These are phyloP conservation scores for Elysia chlorotica DNA, from an alignment of 1,140 invertebrate genomes.

Conservation along the genomic window DNA sequence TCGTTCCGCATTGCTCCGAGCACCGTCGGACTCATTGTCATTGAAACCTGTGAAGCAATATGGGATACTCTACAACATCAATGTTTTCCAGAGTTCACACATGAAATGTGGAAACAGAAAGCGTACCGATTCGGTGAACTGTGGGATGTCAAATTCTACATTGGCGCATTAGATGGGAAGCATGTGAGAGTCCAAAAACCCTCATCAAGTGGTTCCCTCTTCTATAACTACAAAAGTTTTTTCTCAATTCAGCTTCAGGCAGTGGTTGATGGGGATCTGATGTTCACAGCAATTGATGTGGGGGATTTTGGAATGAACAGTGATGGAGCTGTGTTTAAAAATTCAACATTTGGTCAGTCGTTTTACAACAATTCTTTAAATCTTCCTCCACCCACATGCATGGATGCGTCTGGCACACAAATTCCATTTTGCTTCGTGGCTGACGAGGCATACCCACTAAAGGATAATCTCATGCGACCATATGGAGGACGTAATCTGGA, in stretches of 20 bases:
- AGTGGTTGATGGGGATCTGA: constrained; percentile 10
- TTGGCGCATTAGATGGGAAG: constrained; percentile 1
- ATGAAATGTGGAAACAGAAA: not conserved
- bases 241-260: constrained; percentile 1
- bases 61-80: not conserved
- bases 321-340: too few relatives aligned
- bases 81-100: not conserved
- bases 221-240: constrained; percentile 10
- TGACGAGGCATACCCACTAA: too few relatives aligned
- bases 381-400: too few relatives aligned
- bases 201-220: not conserved
- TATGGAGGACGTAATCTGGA: too few relatives aligned
- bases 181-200: not conserved
- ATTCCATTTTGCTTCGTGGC: too few relatives aligned
- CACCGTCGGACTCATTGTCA: not conserved
- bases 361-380: too few relatives aligned
- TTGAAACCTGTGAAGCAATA: not conserved
- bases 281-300: too few relatives aligned
- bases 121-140: not conserved
- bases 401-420: too few relatives aligned
- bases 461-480: too few relatives aligned
- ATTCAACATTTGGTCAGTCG: too few relatives aligned
- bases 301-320: too few relatives aligned
- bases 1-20: not conserved
- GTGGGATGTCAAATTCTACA: not conserved